These are phyloP conservation scores for Dicrostonyx torquatus DNA, from an alignment of 2,797 vertebrate genomes.

Conservation along the genomic window DNA sequence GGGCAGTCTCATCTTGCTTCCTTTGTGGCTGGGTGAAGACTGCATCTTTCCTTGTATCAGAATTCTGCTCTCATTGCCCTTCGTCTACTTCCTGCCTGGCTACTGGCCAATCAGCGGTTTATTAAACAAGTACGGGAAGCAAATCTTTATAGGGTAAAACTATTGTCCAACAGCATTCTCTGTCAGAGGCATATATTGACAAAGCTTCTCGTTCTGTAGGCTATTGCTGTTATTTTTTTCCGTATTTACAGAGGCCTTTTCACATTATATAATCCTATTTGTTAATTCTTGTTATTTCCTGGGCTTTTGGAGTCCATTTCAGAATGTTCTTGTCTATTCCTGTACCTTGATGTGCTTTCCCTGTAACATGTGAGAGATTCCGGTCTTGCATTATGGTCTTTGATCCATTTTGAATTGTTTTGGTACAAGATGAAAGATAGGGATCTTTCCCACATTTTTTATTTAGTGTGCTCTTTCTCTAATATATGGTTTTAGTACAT, in stretches of 20 bases:
- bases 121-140: too few relatives aligned
- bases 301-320: background rate
- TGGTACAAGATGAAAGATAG: background rate
- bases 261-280: background rate
- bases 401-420: conserved; percentile 6
- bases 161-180: background rate
- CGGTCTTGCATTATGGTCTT: background rate
- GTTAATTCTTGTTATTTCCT: background rate
- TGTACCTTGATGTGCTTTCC: background rate
- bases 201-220: background rate
- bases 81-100: too few relatives aligned
- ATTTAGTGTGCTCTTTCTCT: background rate
- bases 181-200: background rate
- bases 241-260: background rate
- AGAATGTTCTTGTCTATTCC: background rate
- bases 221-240: background rate
- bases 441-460: background rate
- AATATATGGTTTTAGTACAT: background rate
- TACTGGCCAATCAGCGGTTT: too few relatives aligned
- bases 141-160: too few relatives aligned
- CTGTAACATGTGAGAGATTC: background rate
- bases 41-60: too few relatives aligned
- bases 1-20: too few relatives aligned
- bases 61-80: too few relatives aligned
- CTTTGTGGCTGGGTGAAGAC: too few relatives aligned